Evolutionary conservation across 2,888 invertebrate genomes (phyloP), one percentile per base, ranked within the genome.

Genomic region (Melieria picta): DNA sequence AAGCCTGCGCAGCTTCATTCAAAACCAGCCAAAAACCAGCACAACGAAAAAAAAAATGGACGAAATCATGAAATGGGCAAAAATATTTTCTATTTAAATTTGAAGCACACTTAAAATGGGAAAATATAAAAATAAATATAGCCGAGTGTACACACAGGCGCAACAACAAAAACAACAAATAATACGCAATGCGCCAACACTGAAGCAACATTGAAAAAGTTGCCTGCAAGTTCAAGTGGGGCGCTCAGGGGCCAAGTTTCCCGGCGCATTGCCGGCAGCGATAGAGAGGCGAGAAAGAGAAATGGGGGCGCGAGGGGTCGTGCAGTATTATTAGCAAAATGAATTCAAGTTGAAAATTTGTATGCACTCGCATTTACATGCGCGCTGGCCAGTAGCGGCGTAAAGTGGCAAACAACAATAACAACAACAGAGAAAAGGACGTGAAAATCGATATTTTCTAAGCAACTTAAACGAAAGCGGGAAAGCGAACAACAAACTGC

Each of bases 61-160:
- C 2, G 30, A 30, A 30, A 30, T 30, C 30, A 30, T 30, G 30
- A 30, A 30, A 30, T 30, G 30, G 30, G 30, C 11, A 71, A 62
- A 47, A 66, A 66, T 47, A 45, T 70, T 73, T 75, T 70, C 75
- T 72, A 68, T 74, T 72, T 71, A 74, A 71, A 57, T 64, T 73
- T 73, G 64, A 71, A 75, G 75, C 65, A 65, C 67, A 64, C 71
- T 75, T 72, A 16, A 58, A 58, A 30, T 52, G 52, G 5, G 11
- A 42, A 16, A 58, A 16, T 10, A 58, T 30, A 16, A 58, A 58
- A 30, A 58, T 58, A 13, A 58, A 58, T 58, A 58, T 10, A 58
- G 58, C 58, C n/a, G 58, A 30, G 3, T 30, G 3, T 30, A 30
- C 30, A 30, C 30, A 30, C 30, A 16, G 16, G 16, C 10, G 16